Evolutionary conservation across 2,797 vertebrate genomes (phyloP).

Genomic region (Peromyscus melanophrys): DNA sequence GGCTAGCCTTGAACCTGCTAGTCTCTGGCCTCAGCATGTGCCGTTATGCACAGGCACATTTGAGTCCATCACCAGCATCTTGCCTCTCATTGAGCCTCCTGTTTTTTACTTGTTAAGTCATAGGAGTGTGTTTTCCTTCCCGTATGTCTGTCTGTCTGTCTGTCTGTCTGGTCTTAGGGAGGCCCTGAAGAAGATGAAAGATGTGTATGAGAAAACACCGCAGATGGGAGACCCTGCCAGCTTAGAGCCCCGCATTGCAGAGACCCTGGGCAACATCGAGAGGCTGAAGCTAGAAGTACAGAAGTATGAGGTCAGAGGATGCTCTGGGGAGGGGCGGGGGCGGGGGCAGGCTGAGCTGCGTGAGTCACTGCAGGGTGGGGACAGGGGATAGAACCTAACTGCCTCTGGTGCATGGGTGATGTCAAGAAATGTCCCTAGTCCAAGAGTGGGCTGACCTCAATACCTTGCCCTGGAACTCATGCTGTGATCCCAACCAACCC

Average conservation of each 20-base stretch:
- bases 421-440: slow-evolving; percentile 41
- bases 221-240: slow-evolving; percentile 96
- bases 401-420: slow-evolving; percentile 72
- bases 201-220: slow-evolving; percentile 96
- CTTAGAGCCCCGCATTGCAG: slow-evolving; percentile 93
- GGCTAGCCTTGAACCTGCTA: not conserved
- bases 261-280: slow-evolving; percentile 94
- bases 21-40: not conserved
- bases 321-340: not conserved
- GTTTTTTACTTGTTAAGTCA: not conserved
- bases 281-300: slow-evolving; percentile 92
- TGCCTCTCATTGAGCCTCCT: not conserved
- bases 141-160: not conserved
- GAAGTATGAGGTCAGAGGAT: slow-evolving; percentile 93
- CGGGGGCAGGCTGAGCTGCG: not conserved
- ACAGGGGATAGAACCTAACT: slow-evolving; percentile 51
- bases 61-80: not conserved
- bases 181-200: slow-evolving; percentile 96
- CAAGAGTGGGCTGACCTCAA: not conserved
- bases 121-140: not conserved
- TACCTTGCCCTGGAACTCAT: slow-evolving; percentile 3
- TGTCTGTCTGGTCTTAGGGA: slow-evolving; percentile 88
- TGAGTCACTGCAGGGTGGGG: slow-evolving; percentile 71
- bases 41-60: no score
- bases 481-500: not conserved